Conservation (phyloP, 2,113 vertebrate species). For the Solea senegalensis region DNA sequence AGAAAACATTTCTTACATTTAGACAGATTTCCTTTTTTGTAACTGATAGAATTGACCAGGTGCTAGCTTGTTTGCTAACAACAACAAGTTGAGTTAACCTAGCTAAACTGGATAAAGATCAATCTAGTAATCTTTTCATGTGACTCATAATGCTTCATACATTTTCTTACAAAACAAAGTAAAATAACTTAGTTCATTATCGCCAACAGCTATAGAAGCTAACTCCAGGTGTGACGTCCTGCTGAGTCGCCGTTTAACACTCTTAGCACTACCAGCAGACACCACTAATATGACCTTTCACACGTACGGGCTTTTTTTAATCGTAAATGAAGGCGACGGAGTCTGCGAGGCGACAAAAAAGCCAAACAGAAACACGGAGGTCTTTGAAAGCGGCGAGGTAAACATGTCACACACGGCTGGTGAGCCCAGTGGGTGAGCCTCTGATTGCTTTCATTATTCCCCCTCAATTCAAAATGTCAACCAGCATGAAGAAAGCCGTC, state of each 20-base stretch:
- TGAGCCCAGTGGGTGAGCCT: conserved; percentile 63
- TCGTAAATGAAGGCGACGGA: conserved; percentile 18
- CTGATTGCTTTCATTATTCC: conserved; percentile 78
- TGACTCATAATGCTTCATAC: no score
- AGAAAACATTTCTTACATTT: no score
- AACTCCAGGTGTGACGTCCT: not conserved
- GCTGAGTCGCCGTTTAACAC: not conserved
- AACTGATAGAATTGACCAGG: no score
- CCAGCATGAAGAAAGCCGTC: conserved; percentile 66
- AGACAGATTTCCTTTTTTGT: no score
- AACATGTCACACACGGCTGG: conserved; percentile 73
- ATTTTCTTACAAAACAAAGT: no score
- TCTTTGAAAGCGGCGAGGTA: conserved; percentile 51
- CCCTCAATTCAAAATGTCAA: conserved; percentile 79
- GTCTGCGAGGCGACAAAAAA: conserved; percentile 25
- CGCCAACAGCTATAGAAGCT: not conserved
- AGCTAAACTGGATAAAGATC: no score
- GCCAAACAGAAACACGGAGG: conserved; percentile 24
- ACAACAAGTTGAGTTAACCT: no score
- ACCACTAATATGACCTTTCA: conserved; percentile 10
- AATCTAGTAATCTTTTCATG: no score
- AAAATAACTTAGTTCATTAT: no score
- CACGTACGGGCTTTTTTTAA: not conserved
- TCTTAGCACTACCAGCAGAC: conserved; percentile 4
- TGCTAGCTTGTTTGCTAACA: no score